Conservation (phyloP, 2,888 invertebrate species). For the Brachypalpus laphriformis region DNA sequence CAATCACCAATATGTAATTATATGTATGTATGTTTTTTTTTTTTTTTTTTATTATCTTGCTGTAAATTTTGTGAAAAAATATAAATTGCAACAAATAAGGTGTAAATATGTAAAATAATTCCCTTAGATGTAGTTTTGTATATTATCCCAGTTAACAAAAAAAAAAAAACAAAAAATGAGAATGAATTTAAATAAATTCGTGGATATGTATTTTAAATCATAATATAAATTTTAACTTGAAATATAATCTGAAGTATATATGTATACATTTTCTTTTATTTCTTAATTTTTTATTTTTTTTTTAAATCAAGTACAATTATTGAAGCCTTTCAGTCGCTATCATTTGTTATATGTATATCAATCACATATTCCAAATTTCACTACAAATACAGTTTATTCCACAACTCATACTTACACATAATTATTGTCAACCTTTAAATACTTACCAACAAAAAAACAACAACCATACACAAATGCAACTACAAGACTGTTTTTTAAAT, state of each 20-base stretch:
- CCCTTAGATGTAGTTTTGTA: constrained; percentile 31
- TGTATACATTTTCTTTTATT: not conserved
- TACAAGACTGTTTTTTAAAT: constrained; percentile 80
- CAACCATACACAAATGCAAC: constrained; percentile 81
- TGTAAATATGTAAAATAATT: constrained; percentile 65
- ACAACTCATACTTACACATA: not conserved
- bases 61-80: constrained; percentile 62
- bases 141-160: constrained; percentile 33
- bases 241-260: not conserved
- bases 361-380: not conserved
- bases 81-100: not conserved
- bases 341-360: not conserved
- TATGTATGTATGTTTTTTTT: not conserved
- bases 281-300: not conserved
- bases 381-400: constrained; percentile 25
- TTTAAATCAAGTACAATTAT: not conserved
- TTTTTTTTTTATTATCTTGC: not conserved
- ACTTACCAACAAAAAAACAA: constrained; percentile 53
- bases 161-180: not conserved
- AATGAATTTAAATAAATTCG: not conserved
- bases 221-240: not conserved
- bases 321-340: not conserved
- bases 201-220: not conserved
- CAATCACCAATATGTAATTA: constrained; percentile 44
- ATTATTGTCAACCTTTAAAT: not conserved